A percentile compares a stretch with the other conserved stretches of the same genome.
Conservation (phyloP, 2,797 vertebrate genomes). For the Acanthis flammea region DNA sequence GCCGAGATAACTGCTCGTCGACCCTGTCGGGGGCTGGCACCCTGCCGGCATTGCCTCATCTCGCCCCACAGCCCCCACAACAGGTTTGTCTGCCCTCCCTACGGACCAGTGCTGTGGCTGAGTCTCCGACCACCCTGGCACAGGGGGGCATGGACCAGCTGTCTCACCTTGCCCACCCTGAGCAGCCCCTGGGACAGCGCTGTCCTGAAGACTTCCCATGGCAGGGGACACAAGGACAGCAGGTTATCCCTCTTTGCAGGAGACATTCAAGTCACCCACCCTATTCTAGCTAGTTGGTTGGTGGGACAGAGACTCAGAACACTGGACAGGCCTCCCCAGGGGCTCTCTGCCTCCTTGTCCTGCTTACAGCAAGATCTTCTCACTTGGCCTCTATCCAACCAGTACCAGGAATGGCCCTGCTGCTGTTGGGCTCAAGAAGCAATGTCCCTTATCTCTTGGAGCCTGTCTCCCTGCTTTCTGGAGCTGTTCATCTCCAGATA, state of each 20-base stretch:
- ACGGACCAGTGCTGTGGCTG: accelerated
- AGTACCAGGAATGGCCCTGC: constrained; percentile 60
- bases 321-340: neutral
- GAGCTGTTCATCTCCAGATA: constrained; percentile 54
- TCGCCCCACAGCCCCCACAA: neutral
- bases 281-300: accelerated
- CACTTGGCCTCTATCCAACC: constrained; percentile 9
- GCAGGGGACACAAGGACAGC: accelerated
- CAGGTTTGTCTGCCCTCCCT: neutral
- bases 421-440: constrained; percentile 41
- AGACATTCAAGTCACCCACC: neutral
- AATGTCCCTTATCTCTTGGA: constrained; percentile 62
- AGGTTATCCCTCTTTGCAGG: neutral
- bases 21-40: constrained; percentile 9
- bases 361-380: neutral
- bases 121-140: accelerated
- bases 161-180: accelerated
- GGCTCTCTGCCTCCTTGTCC: neutral
- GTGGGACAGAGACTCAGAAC: accelerated
- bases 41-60: constrained; percentile 15
- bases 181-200: neutral
- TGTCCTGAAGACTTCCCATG: neutral
- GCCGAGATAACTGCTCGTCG: constrained; percentile 15
- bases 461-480: constrained; percentile 43
- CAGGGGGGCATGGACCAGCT: accelerated